Evolutionary conservation across 2,888 invertebrate genomes (phyloP), one percentile per base, ranked within the genome.

Genomic region (Drosophila robusta): DNA sequence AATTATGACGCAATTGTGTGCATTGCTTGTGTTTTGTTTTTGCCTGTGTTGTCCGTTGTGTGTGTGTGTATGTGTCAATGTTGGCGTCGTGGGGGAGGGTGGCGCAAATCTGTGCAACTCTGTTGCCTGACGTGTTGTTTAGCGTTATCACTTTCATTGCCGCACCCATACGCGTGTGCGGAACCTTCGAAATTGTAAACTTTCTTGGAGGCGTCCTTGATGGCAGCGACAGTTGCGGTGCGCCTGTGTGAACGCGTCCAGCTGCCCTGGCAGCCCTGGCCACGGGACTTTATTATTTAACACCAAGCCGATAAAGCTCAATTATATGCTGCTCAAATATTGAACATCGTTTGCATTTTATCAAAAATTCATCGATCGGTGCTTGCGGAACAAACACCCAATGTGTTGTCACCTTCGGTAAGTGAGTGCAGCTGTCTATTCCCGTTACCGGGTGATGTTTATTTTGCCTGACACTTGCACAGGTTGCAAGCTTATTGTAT

Each of bases 181-280:
- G 16, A 46, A 6, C 65, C 42, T 63, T 63, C 29, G 4, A 42
- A 47, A 47, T 12, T n/a, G 8, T 11, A 8, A 18, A 38, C 11
- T 16, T 49, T 39, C 45, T 38, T 74, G 32, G 11, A 14, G 7
- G 14, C 39, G 51, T 42, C 61, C 52, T 70, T 66, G 34, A 11
- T 11, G 32, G 3, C 32, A 32, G 32, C 32, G 5, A 26, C 14
- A 36, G n/a, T 11, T 22, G 18, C 9, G 16, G 18, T 66, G 42
- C 45, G 55, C 52, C 41, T 34, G 14, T 76, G 75, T 68, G 75
- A 75, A 72, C 8, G 41, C 44, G n/a, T 4, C 44, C 75, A 75
- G 58, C 39, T 73, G 73, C 38, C 38, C 51, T 58, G 46, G 18
- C 47, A 62, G 72, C 50, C 51, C 62, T 62, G 47, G 42, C 34